Conservation (phyloP, 2,888 invertebrate genomes). For the Amblyjoppa fuscipennis region DNA sequence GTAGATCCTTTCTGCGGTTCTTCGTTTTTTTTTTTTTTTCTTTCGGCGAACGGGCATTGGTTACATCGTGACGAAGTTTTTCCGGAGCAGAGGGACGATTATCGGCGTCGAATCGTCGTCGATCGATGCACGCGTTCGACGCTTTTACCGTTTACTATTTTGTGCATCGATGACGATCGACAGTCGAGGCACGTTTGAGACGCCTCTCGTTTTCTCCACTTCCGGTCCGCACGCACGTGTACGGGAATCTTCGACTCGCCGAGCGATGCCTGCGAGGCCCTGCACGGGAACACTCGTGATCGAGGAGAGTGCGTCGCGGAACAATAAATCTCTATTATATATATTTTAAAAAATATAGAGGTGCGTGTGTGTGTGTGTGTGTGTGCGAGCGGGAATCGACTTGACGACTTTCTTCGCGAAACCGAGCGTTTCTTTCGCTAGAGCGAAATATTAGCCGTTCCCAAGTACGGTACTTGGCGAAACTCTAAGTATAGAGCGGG, state of each 20-base stretch:
- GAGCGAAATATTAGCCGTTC: constrained; percentile 32
- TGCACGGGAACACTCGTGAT: background rate
- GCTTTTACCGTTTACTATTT: background rate
- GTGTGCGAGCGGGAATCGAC: constrained; percentile 26
- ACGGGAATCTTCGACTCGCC: constrained; percentile 14
- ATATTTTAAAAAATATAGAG: background rate
- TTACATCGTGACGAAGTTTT: background rate
- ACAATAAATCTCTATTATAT: background rate
- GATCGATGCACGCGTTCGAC: background rate
- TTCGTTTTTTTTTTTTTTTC: constrained; percentile 20
- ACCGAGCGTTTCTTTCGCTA: constrained; percentile 62
- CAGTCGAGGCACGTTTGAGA: constrained; percentile 63
- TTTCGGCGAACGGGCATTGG: background rate
- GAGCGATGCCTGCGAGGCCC: background rate
- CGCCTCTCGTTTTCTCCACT: constrained; percentile 68
- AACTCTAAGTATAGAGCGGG: constrained; percentile 18
- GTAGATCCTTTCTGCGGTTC: constrained; percentile 40
- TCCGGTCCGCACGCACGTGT: constrained; percentile 59
- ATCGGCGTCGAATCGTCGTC: background rate
- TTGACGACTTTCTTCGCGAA: constrained; percentile 62
- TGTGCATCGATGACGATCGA: constrained; percentile 59
- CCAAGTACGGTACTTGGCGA: constrained; percentile 27
- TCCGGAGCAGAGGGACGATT: too few species aligned
- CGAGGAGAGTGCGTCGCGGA: background rate
- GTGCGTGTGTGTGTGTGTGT: background rate